Percentiles rank a stretch among this genome's conserved stretches.
Evolutionary conservation across 2,888 invertebrate species (phyloP).

Genomic region (Deilephila elpenor): DNA sequence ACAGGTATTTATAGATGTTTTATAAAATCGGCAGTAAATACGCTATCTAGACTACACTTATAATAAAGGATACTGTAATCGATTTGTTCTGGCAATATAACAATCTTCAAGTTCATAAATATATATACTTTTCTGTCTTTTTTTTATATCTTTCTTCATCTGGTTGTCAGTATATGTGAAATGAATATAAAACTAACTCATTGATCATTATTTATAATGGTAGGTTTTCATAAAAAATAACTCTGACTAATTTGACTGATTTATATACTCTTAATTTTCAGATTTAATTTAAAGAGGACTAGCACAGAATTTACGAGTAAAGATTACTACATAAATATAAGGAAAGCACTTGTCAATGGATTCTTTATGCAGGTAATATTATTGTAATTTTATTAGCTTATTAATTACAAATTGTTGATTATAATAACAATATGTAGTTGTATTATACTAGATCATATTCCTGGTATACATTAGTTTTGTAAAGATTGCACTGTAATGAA

Average conservation of each 20-base stretch:
- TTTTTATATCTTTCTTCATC: too few species aligned
- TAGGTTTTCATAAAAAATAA: too few species aligned
- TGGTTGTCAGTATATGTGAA: too few species aligned
- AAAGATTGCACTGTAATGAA: too few species aligned
- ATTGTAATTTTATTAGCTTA: background rate
- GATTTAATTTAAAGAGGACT: constrained; percentile 95
- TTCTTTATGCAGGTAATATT: constrained; percentile 98
- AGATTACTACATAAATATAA: constrained; percentile 99
- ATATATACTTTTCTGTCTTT: too few species aligned
- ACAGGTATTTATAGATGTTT: constrained; percentile 76
- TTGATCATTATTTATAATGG: too few species aligned
- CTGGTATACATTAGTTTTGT: too few species aligned
- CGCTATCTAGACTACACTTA: background rate
- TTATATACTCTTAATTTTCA: constrained; percentile 43
- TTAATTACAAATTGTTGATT: background rate
- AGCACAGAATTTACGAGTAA: constrained; percentile 99
- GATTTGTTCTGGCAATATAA: too few species aligned
- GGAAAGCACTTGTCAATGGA: constrained; percentile 98
- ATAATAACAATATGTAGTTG: background rate
- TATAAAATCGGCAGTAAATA: background rate
- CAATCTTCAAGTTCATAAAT: too few species aligned
- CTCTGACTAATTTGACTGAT: background rate
- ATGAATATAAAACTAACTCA: too few species aligned
- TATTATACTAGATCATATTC: too few species aligned
- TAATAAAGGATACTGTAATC: background rate